Base-by-base conservation (phyloP, 2,888 invertebrate genomes). In the Lithophane ornitopus region DNA sequence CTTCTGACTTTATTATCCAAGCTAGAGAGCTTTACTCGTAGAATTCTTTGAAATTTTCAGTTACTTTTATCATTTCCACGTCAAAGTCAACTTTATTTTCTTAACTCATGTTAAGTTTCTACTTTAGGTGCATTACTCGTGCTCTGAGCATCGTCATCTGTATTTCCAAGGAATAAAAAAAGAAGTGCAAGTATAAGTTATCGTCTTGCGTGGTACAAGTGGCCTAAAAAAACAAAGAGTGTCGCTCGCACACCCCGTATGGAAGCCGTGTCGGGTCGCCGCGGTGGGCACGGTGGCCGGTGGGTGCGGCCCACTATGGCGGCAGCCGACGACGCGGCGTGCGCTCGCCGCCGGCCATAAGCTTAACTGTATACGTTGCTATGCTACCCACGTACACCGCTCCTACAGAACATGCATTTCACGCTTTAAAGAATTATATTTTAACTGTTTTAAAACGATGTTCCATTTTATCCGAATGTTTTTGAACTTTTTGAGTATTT, bases 261-360 rank as follows among this genome's bases (percentile, higher is more conserved):
- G 75, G 87, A 80, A 84, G 87, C 85, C 86, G 84, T 85, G 84
- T 72, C 82, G 81, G 78, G 75, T 80, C 80, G 82, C 54, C 41
- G 80, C 75, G 80, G 90, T 87, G 85, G 87, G 88, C 76, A 82
- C 87, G 89, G 87, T 88, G 82, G 83, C 85, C 87, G 86, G 88
- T 89, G 85, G 85, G 88, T 77, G 88, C 89, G 88, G 88, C 90
- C 85, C 88, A 81, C 88, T 79, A 78, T 84, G 80, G 78, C 72
- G 82, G 70, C 78, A 61, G 63, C 54, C 74, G 74, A 70, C 76
- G 72, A 76, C 70, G 61, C 69, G 73, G 74, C 76, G 83, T 80
- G 72, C 82, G 78, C 67, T 77, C 69, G 78, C 81, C 82, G 78
- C 79, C 79, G 86, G 86, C 86, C 86, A 80, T 84, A 87, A 73